These are phyloP conservation scores for Abscondita cerata DNA, from an alignment of 2,888 invertebrate species.

Conservation along the genomic window DNA sequence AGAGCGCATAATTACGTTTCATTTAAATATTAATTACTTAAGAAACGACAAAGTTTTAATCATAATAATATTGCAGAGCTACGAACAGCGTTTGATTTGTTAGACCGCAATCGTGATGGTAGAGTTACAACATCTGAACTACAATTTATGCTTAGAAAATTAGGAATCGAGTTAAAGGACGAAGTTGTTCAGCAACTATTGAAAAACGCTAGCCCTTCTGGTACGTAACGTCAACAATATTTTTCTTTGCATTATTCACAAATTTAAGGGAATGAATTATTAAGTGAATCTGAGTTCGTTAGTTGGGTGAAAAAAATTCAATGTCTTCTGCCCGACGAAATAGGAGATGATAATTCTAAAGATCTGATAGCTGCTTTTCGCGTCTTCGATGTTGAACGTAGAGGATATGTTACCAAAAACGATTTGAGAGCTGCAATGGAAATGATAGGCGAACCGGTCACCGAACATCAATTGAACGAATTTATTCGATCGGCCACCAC, in stretches of 20 bases:
- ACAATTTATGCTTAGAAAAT: conserved; percentile 79
- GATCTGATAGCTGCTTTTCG: conserved; percentile 89
- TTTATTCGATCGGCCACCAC: conserved; percentile 77
- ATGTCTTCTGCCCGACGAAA: conserved; percentile 67
- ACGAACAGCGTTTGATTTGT: conserved; percentile 77
- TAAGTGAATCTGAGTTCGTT: conserved; percentile 80
- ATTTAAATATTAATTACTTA: background rate
- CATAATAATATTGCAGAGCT: conserved; percentile 64
- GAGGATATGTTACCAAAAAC: conserved; percentile 87
- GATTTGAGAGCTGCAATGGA: conserved; percentile 81
- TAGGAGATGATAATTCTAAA: conserved; percentile 71
- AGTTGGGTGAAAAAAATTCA: conserved; percentile 80
- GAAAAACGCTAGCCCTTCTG: conserved; percentile 64
- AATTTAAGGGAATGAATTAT: conserved; percentile 70
- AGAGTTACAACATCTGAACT: conserved; percentile 77
- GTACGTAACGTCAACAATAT: conserved; percentile 16
- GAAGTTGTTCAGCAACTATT: conserved; percentile 77
- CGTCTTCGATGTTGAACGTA: conserved; percentile 88
- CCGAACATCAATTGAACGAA: conserved; percentile 77
- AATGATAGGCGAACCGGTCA: conserved; percentile 80
- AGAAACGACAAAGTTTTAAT: background rate
- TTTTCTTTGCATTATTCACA: conserved; percentile 42
- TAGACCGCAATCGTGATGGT: conserved; percentile 81
- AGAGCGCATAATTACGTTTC: background rate
- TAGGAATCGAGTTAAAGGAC: conserved; percentile 78